Conservation (phyloP, 2,888 invertebrate species). For the Drosophila longiperda region DNA sequence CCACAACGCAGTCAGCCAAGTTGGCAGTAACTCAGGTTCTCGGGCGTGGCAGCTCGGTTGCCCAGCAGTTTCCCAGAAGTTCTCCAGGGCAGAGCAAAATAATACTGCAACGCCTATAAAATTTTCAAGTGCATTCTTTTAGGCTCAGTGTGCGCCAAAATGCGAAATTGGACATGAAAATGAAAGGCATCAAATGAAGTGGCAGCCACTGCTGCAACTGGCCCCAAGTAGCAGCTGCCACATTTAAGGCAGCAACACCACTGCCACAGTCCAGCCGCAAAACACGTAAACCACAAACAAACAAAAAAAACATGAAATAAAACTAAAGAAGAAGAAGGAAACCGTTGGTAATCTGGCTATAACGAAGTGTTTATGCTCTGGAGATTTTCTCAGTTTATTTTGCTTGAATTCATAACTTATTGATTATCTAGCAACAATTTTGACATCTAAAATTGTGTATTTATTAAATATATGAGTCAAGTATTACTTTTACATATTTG, state of each 20-base stretch:
- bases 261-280: slow-evolving; percentile 32
- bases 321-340: slow-evolving; percentile 19
- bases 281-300: slow-evolving; percentile 39
- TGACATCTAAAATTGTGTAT: slow-evolving; percentile 3
- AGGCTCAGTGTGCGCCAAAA: slow-evolving; percentile 67
- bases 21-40: slow-evolving; percentile 27
- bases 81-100: slow-evolving; percentile 32
- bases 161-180: slow-evolving; percentile 78
- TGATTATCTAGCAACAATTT: not conserved
- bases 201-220: slow-evolving; percentile 55
- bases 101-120: slow-evolving; percentile 71
- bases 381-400: slow-evolving; percentile 27
- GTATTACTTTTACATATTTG: not conserved
- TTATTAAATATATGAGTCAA: not conserved
- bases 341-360: slow-evolving; percentile 58
- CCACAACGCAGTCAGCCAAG: slow-evolving; percentile 42
- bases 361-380: slow-evolving; percentile 61
- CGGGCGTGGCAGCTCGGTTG: not conserved
- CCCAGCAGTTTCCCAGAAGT: too few relatives aligned
- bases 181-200: slow-evolving; percentile 61
- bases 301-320: slow-evolving; percentile 25
- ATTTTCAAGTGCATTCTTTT: slow-evolving; percentile 80
- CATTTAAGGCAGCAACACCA: slow-evolving; percentile 45
- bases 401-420: slow-evolving; percentile 35
- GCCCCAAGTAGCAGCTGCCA: slow-evolving; percentile 75